Evolutionary conservation across 1,140 invertebrate species (phyloP).

Genomic region (Micrasema longulum): DNA sequence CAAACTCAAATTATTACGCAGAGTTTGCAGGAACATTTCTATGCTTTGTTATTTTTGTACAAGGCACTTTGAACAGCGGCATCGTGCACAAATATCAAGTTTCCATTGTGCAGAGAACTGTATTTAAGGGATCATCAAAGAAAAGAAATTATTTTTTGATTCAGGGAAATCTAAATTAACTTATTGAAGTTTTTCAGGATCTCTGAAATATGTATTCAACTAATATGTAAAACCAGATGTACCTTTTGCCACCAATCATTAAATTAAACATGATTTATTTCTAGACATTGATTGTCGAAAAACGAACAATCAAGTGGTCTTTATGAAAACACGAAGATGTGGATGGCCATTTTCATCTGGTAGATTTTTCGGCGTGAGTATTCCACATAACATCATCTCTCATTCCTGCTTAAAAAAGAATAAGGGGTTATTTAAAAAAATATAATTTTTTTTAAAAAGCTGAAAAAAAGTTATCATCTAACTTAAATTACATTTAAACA

Average conservation of each 20-base stretch:
- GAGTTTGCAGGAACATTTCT: too few relatives aligned
- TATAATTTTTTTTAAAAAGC: too few relatives aligned
- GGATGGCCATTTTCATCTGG: conserved; percentile 42
- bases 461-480: conserved; percentile 23
- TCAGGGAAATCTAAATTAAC: too few relatives aligned
- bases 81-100: too few relatives aligned
- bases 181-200: too few relatives aligned
- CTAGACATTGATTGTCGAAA: conserved; percentile 66
- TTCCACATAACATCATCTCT: conserved; percentile 15
- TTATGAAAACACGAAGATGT: conserved; percentile 58
- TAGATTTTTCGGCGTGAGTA: conserved; percentile 5
- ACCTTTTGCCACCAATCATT: conserved; percentile 47
- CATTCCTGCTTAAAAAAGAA: conserved; percentile 38
- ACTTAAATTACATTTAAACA: conserved; percentile 28
- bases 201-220: too few relatives aligned
- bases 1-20: too few relatives aligned
- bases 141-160: too few relatives aligned
- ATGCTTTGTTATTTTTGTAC: too few relatives aligned
- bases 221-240: conserved; percentile 15
- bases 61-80: too few relatives aligned
- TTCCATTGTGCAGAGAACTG: too few relatives aligned
- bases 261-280: conserved; percentile 59
- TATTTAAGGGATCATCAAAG: too few relatives aligned
- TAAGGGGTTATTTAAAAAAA: not conserved
- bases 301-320: conserved; percentile 68